These are phyloP conservation scores for Novumbra hubbsi DNA, from an alignment of 2,797 vertebrate genomes.

Conservation along the genomic window DNA sequence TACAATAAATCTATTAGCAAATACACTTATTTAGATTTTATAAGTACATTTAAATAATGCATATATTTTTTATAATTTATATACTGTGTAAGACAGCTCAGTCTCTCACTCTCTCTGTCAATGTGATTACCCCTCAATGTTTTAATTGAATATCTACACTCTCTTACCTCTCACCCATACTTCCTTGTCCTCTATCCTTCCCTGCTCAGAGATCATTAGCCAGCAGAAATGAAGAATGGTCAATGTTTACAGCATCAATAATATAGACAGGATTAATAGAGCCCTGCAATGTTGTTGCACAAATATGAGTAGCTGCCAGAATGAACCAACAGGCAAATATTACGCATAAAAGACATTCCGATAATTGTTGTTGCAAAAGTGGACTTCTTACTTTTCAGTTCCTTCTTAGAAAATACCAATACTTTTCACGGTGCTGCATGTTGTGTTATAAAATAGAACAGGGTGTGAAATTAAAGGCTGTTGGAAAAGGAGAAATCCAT, in stretches of 20 bases:
- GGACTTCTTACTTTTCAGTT: neutral
- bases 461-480: neutral
- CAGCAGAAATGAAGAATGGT: slow-evolving; percentile 40
- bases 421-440: neutral
- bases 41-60: too few relatives aligned
- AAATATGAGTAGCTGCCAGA: too few relatives aligned
- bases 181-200: neutral
- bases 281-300: too few relatives aligned
- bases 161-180: neutral
- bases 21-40: too few relatives aligned
- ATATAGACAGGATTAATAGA: slow-evolving; percentile 25
- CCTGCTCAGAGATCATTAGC: slow-evolving; percentile 37
- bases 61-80: too few relatives aligned
- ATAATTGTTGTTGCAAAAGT: too few relatives aligned
- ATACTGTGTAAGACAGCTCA: neutral
- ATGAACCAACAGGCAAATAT: too few relatives aligned
- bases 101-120: neutral
- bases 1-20: too few relatives aligned
- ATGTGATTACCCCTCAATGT: neutral
- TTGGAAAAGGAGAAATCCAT: neutral
- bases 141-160: neutral
- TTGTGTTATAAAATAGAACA: neutral
- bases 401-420: neutral
- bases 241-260: slow-evolving; percentile 51
- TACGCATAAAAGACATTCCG: too few relatives aligned